Percentiles rank a stretch among this genome's conserved stretches.
phyloP scores from a whole-genome alignment of 2,888 invertebrate species.

The Calephelis perditalis region DNA sequence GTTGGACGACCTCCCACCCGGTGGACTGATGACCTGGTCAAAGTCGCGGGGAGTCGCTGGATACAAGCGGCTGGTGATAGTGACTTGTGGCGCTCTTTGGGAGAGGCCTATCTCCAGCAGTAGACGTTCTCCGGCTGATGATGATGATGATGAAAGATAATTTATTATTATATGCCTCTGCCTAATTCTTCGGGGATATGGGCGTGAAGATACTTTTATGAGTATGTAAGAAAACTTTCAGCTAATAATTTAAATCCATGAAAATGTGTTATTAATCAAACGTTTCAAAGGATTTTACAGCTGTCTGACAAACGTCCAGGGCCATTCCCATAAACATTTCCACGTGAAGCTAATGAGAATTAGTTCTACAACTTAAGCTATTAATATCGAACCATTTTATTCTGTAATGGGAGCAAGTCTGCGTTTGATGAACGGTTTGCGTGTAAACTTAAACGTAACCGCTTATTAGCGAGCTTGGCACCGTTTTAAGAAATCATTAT shows the following conservation, averaged over 20 bases:
- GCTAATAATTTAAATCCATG: not conserved
- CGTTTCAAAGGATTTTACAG: not conserved
- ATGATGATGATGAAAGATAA: no score
- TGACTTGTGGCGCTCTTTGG: no score
- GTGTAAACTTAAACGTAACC: constrained; percentile 26
- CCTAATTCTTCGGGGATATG: no score
- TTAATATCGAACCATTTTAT: constrained; percentile 9
- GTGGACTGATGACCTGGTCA: no score
- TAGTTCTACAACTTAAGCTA: constrained; percentile 11
- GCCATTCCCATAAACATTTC: not conserved
- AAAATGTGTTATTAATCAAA: not conserved
- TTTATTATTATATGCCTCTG: no score
- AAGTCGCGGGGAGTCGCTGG: no score
- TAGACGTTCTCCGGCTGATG: no score
- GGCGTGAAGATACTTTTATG: not conserved
- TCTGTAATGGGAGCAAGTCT: constrained; percentile 6
- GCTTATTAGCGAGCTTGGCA: constrained; percentile 27
- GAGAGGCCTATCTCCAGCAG: no score
- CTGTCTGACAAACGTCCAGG: constrained; percentile 5
- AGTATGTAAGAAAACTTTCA: not conserved
- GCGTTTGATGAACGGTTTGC: constrained; percentile 31
- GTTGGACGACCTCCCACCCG: no score
- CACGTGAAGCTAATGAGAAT: constrained; percentile 10
- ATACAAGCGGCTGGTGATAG: no score
- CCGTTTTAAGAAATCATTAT: constrained; percentile 24